Percentiles rank a stretch among this genome's conserved stretches.
Conservation (phyloP, 2,797 vertebrate genomes). For the Xiphorhynchus erythropygius region DNA sequence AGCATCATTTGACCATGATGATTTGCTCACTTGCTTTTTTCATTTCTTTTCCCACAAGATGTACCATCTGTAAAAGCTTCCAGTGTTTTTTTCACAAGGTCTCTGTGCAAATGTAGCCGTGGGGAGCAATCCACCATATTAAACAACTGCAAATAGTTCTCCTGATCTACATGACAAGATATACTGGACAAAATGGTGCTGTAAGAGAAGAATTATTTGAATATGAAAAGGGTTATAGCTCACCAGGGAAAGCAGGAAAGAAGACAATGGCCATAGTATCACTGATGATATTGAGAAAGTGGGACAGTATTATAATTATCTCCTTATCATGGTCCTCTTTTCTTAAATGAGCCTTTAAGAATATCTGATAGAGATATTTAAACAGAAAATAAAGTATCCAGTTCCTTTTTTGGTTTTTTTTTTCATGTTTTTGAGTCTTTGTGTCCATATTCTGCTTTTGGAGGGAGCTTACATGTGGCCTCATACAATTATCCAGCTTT, state of each 20-base stretch:
- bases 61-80: background rate
- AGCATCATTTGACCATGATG: background rate
- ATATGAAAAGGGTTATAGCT: background rate
- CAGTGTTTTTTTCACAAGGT: background rate
- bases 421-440: background rate
- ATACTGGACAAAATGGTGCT: background rate
- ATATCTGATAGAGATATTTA: background rate
- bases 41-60: background rate
- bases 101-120: background rate
- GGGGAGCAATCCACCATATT: constrained; percentile 6
- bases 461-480: background rate
- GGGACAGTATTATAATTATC: background rate
- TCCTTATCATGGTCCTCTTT: background rate
- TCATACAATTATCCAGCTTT: background rate
- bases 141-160: constrained; percentile 16
- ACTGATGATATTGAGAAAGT: background rate
- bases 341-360: background rate
- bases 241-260: background rate
- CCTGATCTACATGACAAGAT: background rate
- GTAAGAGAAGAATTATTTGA: constrained; percentile 22
- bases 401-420: too few species aligned
- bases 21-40: background rate
- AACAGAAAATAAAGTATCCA: background rate
- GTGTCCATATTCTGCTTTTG: background rate
- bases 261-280: background rate